These are phyloP conservation scores for Geothlypis trichas DNA, from an alignment of 2,113 vertebrate species.

Conservation along the genomic window DNA sequence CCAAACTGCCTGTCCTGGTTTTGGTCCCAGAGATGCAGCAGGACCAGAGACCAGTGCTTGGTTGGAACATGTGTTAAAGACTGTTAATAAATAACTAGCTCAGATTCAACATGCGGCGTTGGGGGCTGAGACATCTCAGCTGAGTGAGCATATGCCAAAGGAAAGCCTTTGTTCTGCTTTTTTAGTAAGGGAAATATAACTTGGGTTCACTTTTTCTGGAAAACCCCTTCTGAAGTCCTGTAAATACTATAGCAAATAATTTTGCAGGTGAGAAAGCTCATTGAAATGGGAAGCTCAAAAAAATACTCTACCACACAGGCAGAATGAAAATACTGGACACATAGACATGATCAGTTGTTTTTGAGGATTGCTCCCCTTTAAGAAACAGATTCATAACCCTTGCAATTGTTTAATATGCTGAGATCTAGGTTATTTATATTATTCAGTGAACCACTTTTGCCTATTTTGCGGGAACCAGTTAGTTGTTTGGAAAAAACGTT, in stretches of 20 bases:
- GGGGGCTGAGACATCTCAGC: background rate
- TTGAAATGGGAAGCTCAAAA: background rate
- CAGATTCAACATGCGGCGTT: fast-evolving
- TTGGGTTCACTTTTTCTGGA: background rate
- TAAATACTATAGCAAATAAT: background rate
- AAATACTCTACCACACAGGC: background rate
- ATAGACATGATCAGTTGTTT: background rate
- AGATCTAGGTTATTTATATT: background rate
- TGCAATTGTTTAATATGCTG: background rate
- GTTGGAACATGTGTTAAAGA: background rate
- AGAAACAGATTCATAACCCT: background rate
- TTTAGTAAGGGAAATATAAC: background rate
- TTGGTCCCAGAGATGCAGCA: background rate
- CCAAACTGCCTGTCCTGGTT: background rate
- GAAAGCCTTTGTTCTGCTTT: background rate
- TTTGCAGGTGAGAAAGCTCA: background rate
- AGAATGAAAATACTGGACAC: background rate
- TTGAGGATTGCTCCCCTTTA: background rate
- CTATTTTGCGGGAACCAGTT: background rate
- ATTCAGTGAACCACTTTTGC: background rate
- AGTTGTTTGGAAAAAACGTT: background rate
- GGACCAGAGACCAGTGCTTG: background rate
- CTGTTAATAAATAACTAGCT: background rate
- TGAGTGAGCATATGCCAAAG: background rate
- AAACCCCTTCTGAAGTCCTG: background rate